phyloP scores from a whole-genome alignment of 1,140 invertebrate genomes.

The Homalodisca vitripennis region DNA sequence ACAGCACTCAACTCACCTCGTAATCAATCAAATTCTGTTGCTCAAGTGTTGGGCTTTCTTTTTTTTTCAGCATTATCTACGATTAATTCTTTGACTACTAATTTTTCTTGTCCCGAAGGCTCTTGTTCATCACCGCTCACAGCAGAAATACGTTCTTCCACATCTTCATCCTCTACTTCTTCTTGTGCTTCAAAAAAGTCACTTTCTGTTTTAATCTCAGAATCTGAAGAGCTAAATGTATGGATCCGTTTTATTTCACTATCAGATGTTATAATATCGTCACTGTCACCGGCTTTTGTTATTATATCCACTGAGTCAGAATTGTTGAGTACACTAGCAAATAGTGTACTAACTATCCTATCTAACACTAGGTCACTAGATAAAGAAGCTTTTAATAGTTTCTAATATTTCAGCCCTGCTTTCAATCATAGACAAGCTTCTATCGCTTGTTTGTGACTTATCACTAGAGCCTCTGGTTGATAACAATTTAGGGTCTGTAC shows the following conservation, averaged over 20 bases:
- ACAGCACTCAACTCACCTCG: background rate
- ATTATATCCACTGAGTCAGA: background rate
- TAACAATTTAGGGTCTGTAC: background rate
- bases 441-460: conserved; percentile 20
- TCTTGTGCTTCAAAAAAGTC: conserved; percentile 34
- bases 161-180: conserved; percentile 26
- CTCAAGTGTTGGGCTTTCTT: conserved; percentile 20
- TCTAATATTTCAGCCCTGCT: conserved; percentile 37
- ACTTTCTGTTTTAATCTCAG: conserved; percentile 30
- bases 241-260: background rate
- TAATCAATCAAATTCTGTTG: conserved; percentile 2
- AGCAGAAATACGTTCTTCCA: background rate
- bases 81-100: conserved; percentile 27
- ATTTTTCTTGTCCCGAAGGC: background rate
- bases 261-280: background rate
- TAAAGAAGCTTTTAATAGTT: conserved; percentile 38
- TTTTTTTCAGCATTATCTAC: conserved; percentile 21
- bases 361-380: conserved; percentile 39
- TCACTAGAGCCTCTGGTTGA: conserved; percentile 18
- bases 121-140: background rate
- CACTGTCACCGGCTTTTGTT: background rate
- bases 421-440: conserved; percentile 32
- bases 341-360: conserved; percentile 37
- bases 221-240: conserved; percentile 30
- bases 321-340: conserved; percentile 35